phyloP scores from a whole-genome alignment of 2,113 vertebrate species.

The Brienomyrus brachyistius region DNA sequence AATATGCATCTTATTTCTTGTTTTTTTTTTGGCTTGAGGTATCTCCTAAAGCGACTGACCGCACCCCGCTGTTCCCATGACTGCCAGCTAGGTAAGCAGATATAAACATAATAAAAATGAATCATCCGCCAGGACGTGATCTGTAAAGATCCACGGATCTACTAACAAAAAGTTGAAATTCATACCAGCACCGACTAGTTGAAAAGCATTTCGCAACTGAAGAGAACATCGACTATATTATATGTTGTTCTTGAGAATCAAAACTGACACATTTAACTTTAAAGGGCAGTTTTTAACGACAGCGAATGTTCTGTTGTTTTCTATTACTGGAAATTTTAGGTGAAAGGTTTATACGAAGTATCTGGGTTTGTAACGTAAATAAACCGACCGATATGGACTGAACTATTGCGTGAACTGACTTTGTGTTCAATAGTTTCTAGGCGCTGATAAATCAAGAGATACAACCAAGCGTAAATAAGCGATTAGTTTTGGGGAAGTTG shows the following conservation, averaged over 20 bases:
- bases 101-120: not conserved
- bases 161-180: not conserved
- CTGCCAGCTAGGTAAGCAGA: not conserved
- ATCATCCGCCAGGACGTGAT: not conserved
- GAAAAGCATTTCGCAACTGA: not conserved
- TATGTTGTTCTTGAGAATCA: not conserved
- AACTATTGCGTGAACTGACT: not conserved
- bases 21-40: not conserved
- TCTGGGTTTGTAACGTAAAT: not conserved
- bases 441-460: not conserved
- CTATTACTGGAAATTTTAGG: not conserved
- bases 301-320: not conserved
- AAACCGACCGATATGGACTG: not conserved
- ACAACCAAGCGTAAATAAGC: not conserved
- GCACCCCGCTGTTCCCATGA: not conserved
- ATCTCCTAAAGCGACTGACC: not conserved
- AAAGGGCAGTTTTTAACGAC: not conserved
- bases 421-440: not conserved
- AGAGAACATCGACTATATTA: not conserved
- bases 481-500: not conserved
- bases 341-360: not conserved
- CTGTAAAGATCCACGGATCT: not conserved
- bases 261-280: not conserved
- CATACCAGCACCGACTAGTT: not conserved
- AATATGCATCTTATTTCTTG: not conserved